These are phyloP conservation scores for Babylonia areolata DNA, from an alignment of 1,140 invertebrate genomes.

Conservation along the genomic window DNA sequence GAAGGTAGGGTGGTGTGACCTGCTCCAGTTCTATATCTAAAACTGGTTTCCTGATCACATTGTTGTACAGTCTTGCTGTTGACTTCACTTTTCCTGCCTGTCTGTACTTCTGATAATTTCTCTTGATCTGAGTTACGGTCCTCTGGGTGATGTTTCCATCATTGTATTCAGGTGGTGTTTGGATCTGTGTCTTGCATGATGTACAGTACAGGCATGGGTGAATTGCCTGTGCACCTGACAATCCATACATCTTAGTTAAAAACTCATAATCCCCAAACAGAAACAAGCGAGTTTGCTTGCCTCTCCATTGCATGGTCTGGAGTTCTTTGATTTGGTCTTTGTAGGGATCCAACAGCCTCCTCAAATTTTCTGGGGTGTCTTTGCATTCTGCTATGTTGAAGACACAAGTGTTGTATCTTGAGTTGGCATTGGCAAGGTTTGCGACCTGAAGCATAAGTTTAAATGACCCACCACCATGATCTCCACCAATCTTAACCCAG, in stretches of 20 bases:
- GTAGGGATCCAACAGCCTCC: neutral
- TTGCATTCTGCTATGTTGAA: slow-evolving; percentile 4
- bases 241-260: slow-evolving; percentile 33
- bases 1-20: slow-evolving; percentile 34
- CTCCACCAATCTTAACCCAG: slow-evolving; percentile 35
- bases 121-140: neutral
- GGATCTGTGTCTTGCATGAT: neutral
- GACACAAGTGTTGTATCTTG: slow-evolving; percentile 17
- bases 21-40: slow-evolving; percentile 13
- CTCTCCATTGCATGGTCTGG: slow-evolving; percentile 4
- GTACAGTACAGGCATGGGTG: slow-evolving; percentile 18
- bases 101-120: neutral
- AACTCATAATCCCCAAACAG: slow-evolving; percentile 34
- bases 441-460: slow-evolving; percentile 29
- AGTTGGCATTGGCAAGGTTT: slow-evolving; percentile 24
- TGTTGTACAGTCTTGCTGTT: slow-evolving; percentile 17
- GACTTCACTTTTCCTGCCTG: neutral
- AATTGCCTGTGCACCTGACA: slow-evolving; percentile 4
- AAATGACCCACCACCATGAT: slow-evolving; percentile 27
- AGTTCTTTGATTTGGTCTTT: neutral
- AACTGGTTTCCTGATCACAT: slow-evolving; percentile 14
- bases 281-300: slow-evolving; percentile 16
- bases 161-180: neutral
- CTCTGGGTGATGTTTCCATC: neutral
- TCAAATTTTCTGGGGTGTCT: slow-evolving; percentile 15